These are phyloP conservation scores for Porites lutea DNA, from an alignment of 64 coral and sea anemone genomes.

Conservation along the genomic window DNA sequence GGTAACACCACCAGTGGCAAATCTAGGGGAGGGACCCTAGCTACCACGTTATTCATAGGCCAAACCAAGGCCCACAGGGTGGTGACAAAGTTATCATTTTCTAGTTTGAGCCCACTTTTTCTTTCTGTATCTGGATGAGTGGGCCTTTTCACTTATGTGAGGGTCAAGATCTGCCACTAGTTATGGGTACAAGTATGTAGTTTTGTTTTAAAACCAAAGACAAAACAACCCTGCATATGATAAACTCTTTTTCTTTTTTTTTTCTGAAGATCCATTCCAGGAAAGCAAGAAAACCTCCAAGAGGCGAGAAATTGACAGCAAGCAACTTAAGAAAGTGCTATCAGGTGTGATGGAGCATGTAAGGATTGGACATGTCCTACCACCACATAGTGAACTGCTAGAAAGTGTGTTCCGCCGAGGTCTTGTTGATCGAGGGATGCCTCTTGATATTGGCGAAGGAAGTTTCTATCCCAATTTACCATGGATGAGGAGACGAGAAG, in stretches of 20 bases:
- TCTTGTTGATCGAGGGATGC: constrained; percentile 83
- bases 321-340: constrained; percentile 75
- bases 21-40: no score
- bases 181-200: no score
- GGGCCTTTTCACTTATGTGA: no score
- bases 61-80: no score
- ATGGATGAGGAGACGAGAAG: constrained; percentile 86
- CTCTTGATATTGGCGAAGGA: constrained; percentile 91
- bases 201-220: no score
- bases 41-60: no score
- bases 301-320: constrained; percentile 82
- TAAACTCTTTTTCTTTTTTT: not conserved
- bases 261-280: constrained; percentile 44
- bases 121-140: no score
- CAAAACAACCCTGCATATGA: no score
- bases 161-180: no score
- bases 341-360: constrained; percentile 82
- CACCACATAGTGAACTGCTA: constrained; percentile 69
- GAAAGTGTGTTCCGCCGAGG: constrained; percentile 82
- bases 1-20: no score
- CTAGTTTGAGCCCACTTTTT: no score
- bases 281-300: constrained; percentile 77
- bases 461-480: constrained; percentile 88
- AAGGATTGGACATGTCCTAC: constrained; percentile 88
- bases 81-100: no score